Evolutionary conservation across 2,113 vertebrate species (phyloP), one percentile per base, ranked within the genome.

Genomic region (Elgaria multicarinata): DNA sequence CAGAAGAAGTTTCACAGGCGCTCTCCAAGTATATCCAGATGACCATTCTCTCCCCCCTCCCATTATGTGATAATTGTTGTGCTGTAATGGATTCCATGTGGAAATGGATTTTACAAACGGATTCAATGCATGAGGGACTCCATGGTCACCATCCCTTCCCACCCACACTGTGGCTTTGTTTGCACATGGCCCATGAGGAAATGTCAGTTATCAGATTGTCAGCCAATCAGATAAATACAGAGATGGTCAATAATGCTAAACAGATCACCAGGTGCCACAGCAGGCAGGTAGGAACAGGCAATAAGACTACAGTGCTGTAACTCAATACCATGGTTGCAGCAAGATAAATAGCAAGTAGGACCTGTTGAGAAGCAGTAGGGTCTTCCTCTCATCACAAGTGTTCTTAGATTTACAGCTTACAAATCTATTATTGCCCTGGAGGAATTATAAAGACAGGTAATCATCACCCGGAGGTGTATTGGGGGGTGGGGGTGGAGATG

Each of bases 21-120:
- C 24, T 85, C 67, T 39, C n/a, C 83, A 85, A 74, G 46, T 85
- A 85, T 74, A 74, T 85, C 83, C 69, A 74, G 83, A 85, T 85
- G 69, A 74, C 69, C 83, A 85, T 55, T 85, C 55, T 69, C 44
- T 44, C 69, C 9, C 69, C 67, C 33, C 69, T 16, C 69, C 67
- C 46, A 39, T 85, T 71, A 85, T 46, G 33, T 55, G 83, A 16
- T 85, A 55, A 74, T 55, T 85, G 44, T 55, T 74, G 46, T 20
- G 7, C 10, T 26, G 46, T 85, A 74, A 86, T 75, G 36, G 71
- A 53, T 55, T 85, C 84, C 84, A 75, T 76, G 71, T 75, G 71
- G 50, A 58, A 16, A 42, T 42, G n/a, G 71, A 78, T 66, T 78
- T 55, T 39, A 36, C 67, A 42, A 64, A 66, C 18, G 16, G 16